Conservation (phyloP, 2,888 invertebrate genomes). For the Meliscaeva auricollis region DNA sequence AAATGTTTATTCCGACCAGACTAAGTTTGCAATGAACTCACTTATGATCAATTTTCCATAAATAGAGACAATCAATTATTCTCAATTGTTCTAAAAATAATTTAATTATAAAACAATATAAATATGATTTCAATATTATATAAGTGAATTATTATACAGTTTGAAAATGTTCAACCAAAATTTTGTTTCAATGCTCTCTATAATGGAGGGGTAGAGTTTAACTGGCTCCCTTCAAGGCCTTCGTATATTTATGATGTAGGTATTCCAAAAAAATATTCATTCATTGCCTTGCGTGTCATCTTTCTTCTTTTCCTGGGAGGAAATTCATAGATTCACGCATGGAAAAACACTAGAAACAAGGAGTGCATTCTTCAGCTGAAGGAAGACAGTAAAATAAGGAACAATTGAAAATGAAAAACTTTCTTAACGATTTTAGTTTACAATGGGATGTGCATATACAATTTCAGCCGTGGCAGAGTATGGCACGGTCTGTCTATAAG, state of each 20-base stretch:
- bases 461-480: constrained; percentile 30
- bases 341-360: constrained; percentile 30
- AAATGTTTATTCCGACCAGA: no score
- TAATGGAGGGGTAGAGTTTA: neutral
- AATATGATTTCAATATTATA: no score
- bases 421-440: constrained; percentile 65
- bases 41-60: no score
- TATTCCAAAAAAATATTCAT: constrained; percentile 10
- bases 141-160: no score
- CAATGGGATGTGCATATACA: constrained; percentile 66
- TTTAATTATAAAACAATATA: no score
- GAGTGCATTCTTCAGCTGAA: constrained; percentile 2
- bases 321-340: constrained; percentile 58
- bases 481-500: constrained; percentile 1
- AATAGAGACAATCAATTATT: no score
- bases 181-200: neutral
- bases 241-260: no score
- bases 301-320: neutral
- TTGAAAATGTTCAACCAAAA: no score
- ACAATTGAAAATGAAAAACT: constrained; percentile 65
- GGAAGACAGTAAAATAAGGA: constrained; percentile 39
- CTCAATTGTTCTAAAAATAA: no score
- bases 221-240: constrained; percentile 1
- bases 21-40: no score
- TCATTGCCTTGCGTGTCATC: neutral